Evolutionary conservation across 2,888 invertebrate species (phyloP), one percentile per base, ranked within the genome.

Genomic region (Lydus trimaculatus): DNA sequence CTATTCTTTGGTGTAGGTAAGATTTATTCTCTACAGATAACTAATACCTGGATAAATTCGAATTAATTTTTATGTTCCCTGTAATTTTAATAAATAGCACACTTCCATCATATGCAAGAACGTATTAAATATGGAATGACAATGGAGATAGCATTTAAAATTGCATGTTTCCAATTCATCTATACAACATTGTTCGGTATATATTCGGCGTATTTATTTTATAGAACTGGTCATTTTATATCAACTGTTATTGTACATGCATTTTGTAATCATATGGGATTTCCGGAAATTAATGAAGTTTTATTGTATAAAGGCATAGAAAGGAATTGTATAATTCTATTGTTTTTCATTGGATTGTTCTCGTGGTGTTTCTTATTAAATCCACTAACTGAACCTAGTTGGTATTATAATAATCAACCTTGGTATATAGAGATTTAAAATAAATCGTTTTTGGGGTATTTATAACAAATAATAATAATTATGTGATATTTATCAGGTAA

Each of bases 181-280:
- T 98, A 96, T 82, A 98, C 98, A 2, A 95, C 95, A 64, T 84
- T 98, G 61, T 98, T 98, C 87, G 98, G 98, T 68, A 93, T 93
- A 61, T 98, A 98, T 84, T 97, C 97, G 7, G 94, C 97, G n/a
- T 97, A 92, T 83, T 85, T 98, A 61, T 96, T 97, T 85, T 88
- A 94, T 11, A 91, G 94, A 83, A 98, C 97, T 77, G 96, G 97
- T 43, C 97, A 98, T 84, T 91, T 98, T 77, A 87, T 92, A 20
- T 95, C 97, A 0, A 94, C 96, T 3, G 90, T 97, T 76, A 85
- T 96, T 17, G 96, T 93, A 1, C 98, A 98, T 84, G 93, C 95
- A 36, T 97, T 97, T 84, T 98, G 98, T 85, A 98, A 98, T 85
- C 94, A 96, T 85, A 97, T 98, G 96, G 98, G 98, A 8, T 93